These are phyloP conservation scores for Lasioglossum leucozonium DNA, from an alignment of 2,888 invertebrate species.

Conservation along the genomic window DNA sequence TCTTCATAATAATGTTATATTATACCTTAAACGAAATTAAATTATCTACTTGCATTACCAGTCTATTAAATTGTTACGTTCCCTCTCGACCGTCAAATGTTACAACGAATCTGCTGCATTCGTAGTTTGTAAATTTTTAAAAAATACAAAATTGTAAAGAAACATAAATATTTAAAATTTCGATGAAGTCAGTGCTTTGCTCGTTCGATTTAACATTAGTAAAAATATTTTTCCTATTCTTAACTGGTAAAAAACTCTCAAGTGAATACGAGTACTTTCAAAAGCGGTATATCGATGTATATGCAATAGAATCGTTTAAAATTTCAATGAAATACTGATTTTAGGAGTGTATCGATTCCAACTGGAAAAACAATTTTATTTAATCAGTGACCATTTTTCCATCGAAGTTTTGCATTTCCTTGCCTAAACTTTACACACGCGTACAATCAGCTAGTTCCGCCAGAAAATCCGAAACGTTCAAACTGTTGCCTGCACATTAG, in stretches of 20 bases:
- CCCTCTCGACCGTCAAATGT: neutral
- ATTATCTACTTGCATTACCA: neutral
- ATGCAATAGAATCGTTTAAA: neutral
- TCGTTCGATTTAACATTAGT: too few relatives aligned
- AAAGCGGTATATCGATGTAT: too few relatives aligned
- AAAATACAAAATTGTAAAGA: too few relatives aligned
- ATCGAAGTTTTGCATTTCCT: too few relatives aligned
- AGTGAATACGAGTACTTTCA: neutral
- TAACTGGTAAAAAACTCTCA: neutral
- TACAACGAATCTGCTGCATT: neutral
- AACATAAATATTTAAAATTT: neutral
- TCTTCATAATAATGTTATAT: slow-evolving; percentile 1
- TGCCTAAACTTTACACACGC: neutral
- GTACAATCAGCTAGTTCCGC: neutral
- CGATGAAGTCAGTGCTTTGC: too few relatives aligned
- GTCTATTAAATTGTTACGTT: neutral
- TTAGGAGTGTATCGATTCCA: too few relatives aligned
- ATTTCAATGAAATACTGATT: neutral
- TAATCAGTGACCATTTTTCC: too few relatives aligned
- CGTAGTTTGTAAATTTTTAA: neutral
- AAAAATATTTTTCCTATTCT: too few relatives aligned
- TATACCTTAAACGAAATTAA: neutral
- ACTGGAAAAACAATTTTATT: neutral
- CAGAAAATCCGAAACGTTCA: neutral
- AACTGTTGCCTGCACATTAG: neutral